A percentile compares a stretch with the other conserved stretches of the same genome.
phyloP scores from a whole-genome alignment of 2,797 vertebrate species.

The Poecilia wingei region DNA sequence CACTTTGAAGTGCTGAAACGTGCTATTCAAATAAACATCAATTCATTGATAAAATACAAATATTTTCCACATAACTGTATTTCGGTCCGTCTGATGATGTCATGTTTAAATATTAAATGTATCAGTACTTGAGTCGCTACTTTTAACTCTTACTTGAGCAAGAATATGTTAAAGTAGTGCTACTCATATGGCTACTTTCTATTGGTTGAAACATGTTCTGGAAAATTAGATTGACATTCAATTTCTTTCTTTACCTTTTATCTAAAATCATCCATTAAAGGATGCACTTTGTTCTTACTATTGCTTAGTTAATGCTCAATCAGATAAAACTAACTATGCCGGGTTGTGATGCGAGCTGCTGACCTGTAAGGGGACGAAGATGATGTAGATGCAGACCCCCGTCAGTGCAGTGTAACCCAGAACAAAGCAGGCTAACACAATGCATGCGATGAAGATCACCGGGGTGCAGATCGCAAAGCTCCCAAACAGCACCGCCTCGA shows the following conservation, averaged over 20 bases:
- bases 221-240: neutral
- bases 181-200: neutral
- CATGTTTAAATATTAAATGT: too few species aligned
- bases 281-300: neutral
- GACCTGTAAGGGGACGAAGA: conserved; percentile 75
- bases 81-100: too few species aligned
- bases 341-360: neutral
- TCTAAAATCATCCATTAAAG: conserved; percentile 2
- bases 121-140: too few species aligned
- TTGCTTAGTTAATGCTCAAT: neutral
- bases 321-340: neutral
- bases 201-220: neutral
- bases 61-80: too few species aligned
- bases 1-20: too few species aligned
- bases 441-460: conserved; percentile 70
- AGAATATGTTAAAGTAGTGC: too few species aligned
- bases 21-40: too few species aligned
- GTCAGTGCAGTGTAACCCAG: conserved; percentile 83
- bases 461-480: conserved; percentile 75
- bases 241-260: neutral
- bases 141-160: too few species aligned
- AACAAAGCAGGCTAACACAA: conserved; percentile 75
- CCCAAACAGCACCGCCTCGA: conserved; percentile 80
- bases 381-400: conserved; percentile 73
- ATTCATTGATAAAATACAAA: too few species aligned